Evolutionary conservation across 2,113 vertebrate genomes (phyloP), one percentile per base, ranked within the genome.

Genomic region (Microcebus jonahi): DNA sequence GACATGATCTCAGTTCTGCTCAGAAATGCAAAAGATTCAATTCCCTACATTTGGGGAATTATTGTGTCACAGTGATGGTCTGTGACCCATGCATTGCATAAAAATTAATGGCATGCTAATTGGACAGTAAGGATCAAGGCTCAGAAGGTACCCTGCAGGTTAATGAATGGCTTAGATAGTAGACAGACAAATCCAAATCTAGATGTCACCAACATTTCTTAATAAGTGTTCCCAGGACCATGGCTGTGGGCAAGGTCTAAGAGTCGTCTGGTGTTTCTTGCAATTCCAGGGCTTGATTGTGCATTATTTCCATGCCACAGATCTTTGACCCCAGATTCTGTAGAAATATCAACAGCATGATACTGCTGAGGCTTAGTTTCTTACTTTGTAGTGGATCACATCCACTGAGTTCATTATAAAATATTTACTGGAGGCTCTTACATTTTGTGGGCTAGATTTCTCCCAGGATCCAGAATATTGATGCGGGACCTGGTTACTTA

Each of bases 81-180:
- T 45, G 55, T 97, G 95, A 96, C 63, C 85, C 45, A 42, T 79
- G 39, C 59, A 77, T 95, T 77, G 80, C 90, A 90, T n/a, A 53
- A 59, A 96, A 97, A 96, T 96, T 95, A 96, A 96, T 92, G 94
- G 93, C 90, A 97, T 97, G 97, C 92, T 96, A 96, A 97, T 96
- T 76, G 93, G 95, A 81, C 57, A 92, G 50, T 85, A 87, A 95
- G 90, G 84, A 92, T 75, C 70, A 76, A 92, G 81, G 59, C 48
- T 90, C 45, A 83, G 75, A 87, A 90, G 93, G 48, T 23, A 55
- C 87, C 70, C 80, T 79, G 50, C 53, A 76, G 91, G 61, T 96
- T 97, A 97, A 97, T 85, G 63, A 97, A 71, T 21, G 48, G 70
- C 59, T 95, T 81, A 86, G 76, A 90, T 39, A 80, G 75, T 18